phyloP scores from a whole-genome alignment of 2,113 vertebrate species.

The Paraplagusia blochii region DNA sequence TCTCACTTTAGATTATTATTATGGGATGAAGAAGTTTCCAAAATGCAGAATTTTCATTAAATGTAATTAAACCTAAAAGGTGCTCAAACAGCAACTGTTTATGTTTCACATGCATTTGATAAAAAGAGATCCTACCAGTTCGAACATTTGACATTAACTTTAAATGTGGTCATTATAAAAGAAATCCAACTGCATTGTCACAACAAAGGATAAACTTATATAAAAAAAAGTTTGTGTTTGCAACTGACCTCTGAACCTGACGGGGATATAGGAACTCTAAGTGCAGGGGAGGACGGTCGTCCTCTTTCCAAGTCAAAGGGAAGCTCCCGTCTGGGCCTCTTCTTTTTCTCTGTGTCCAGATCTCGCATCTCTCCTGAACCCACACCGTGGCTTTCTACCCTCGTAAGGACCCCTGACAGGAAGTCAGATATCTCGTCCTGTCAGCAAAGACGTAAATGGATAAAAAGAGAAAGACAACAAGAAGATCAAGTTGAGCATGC shows the following conservation, averaged over 20 bases:
- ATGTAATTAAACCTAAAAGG: too few species aligned
- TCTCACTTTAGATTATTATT: too few species aligned
- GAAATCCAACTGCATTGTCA: too few species aligned
- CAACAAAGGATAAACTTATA: too few species aligned
- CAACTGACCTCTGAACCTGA: conserved; percentile 88
- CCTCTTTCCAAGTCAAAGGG: conserved; percentile 89
- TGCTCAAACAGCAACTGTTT: too few species aligned
- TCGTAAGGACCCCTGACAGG: conserved; percentile 87
- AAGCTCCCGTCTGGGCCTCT: conserved; percentile 83
- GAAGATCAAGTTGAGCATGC: too few species aligned
- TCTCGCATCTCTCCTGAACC: conserved; percentile 85
- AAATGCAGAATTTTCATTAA: too few species aligned
- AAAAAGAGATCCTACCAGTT: too few species aligned
- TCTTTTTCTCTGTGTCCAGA: conserved; percentile 91
- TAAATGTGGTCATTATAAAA: too few species aligned
- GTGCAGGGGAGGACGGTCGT: conserved; percentile 83
- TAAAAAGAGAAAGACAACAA: background rate
- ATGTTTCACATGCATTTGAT: too few species aligned
- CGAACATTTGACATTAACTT: too few species aligned
- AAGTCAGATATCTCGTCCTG: conserved; percentile 97
- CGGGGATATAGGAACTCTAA: conserved; percentile 86
- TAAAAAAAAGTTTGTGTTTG: background rate
- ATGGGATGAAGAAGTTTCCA: too few species aligned
- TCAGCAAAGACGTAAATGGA: background rate
- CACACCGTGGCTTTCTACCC: conserved; percentile 81